Evolutionary conservation across 2,888 invertebrate genomes (phyloP), one percentile per base, ranked within the genome.

Genomic region (Fissipunctia ypsillon): DNA sequence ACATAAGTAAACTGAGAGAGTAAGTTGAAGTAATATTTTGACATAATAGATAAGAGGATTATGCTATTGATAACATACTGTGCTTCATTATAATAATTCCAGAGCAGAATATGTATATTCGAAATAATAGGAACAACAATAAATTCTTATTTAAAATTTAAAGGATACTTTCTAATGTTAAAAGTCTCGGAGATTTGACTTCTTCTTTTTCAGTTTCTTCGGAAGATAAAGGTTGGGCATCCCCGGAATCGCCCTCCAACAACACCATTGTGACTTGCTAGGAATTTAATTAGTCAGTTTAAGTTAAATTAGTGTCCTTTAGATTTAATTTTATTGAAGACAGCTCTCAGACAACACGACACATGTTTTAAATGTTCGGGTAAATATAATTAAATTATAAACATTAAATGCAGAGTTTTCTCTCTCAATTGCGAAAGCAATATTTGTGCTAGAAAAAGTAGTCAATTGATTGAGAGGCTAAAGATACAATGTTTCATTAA

Each of bases 101-200:
- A 25, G 31, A 25, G 5, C 3, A 35, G 31, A 35, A 10, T 38
- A 14, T 35, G 2, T 25, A 19, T 28, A 48, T 28, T 54, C 16
- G 22, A 50, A 52, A 10, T 41, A n/a, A 50, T 3, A 14, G 14
- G 14, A 22, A 16, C 2, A 10, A 45, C 14, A 28, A 50, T 66
- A 50, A 19, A 54, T 54, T 43, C 7, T 31, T n/a, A 69, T 22
- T 28, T 54, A 2, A n/a, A 52, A 54, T 48, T 59, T 31, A 96
- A 97, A 97, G 97, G 96, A 97, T 97, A 97, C 97, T 96, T 95
- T 97, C 97, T 92, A 97, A 91, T 77, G 96, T 92, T 87, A 97
- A 90, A 38, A 95, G 91, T 83, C 90, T 94, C 38, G 93, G 88
- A 71, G 91, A 80, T 90, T 95, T 95, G 9, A 84, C 83, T 82